phyloP scores from a whole-genome alignment of 2,797 vertebrate genomes.

The Sebastes taczanowskii region DNA sequence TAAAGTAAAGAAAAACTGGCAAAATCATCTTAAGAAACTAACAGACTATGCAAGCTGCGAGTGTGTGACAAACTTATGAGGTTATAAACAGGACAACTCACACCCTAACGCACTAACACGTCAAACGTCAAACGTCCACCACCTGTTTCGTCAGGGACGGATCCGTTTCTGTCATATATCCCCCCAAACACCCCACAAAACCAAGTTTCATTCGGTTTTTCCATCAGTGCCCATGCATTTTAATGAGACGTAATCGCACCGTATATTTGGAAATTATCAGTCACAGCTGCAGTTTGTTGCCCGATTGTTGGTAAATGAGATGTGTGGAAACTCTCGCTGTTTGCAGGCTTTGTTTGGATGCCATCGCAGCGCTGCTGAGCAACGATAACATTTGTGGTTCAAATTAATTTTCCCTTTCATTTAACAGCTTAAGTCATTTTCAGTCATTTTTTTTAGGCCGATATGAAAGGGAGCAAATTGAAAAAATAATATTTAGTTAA shows the following conservation, averaged over 20 bases:
- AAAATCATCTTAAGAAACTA: neutral
- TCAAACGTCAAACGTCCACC: constrained; percentile 44
- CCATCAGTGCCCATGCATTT: constrained; percentile 15
- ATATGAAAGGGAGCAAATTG: constrained; percentile 43
- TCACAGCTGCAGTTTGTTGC: constrained; percentile 40
- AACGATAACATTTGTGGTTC: constrained; percentile 31
- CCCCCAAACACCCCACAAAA: neutral
- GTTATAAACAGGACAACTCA: neutral
- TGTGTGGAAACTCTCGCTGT: constrained; percentile 12
- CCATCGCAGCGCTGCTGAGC: constrained; percentile 26
- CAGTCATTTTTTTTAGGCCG: constrained; percentile 35
- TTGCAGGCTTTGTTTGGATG: constrained; percentile 45
- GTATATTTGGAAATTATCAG: constrained; percentile 21
- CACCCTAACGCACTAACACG: neutral
- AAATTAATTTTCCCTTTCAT: constrained; percentile 50
- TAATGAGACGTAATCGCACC: neutral
- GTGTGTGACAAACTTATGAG: neutral
- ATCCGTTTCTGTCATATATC: constrained; percentile 3
- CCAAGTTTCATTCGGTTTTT: constrained; percentile 21
- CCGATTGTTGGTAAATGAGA: constrained; percentile 13
- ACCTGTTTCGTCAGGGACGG: constrained; percentile 55
- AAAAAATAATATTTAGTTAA: constrained; percentile 52
- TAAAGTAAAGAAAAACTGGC: neutral
- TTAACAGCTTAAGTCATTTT: constrained; percentile 33
- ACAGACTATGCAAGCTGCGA: neutral